These are phyloP conservation scores for Opisthocomus hoazin DNA, from an alignment of 2,113 vertebrate species.

Conservation along the genomic window DNA sequence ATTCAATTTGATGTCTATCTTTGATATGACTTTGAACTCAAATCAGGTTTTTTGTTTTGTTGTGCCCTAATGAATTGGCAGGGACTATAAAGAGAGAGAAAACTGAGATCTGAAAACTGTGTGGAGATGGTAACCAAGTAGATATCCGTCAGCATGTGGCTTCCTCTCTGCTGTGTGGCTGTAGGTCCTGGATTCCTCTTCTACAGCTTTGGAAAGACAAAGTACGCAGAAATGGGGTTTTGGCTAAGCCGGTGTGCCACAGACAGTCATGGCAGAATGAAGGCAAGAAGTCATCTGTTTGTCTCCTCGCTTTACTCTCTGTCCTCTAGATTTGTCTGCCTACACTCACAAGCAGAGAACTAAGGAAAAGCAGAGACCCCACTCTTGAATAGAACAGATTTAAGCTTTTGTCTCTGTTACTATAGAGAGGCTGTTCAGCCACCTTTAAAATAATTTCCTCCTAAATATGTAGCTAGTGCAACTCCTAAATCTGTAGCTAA, in stretches of 20 bases:
- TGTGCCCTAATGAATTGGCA: background rate
- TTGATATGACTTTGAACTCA: background rate
- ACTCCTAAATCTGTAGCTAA: slow-evolving; percentile 14
- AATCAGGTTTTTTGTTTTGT: background rate
- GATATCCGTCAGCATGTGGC: background rate
- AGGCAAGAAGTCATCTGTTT: background rate
- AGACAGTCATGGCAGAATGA: background rate
- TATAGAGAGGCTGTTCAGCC: slow-evolving; percentile 14
- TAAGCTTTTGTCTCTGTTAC: background rate
- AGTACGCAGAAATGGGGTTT: background rate
- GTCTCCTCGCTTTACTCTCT: background rate
- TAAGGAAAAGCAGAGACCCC: background rate
- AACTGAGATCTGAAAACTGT: background rate
- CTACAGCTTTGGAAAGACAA: background rate
- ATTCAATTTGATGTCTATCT: background rate
- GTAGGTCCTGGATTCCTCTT: background rate
- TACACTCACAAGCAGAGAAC: background rate
- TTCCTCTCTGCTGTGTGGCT: background rate
- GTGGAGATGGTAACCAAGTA: background rate
- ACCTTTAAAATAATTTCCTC: slow-evolving; percentile 24
- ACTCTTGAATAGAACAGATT: background rate
- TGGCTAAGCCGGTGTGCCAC: background rate
- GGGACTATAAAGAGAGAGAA: background rate
- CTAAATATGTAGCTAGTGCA: slow-evolving; percentile 5
- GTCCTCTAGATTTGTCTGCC: background rate